A percentile compares a stretch with the other conserved stretches of the same genome.
These are phyloP conservation scores for Drosophila equinoxialis DNA, from an alignment of 1,140 invertebrate species.

Conservation along the genomic window DNA sequence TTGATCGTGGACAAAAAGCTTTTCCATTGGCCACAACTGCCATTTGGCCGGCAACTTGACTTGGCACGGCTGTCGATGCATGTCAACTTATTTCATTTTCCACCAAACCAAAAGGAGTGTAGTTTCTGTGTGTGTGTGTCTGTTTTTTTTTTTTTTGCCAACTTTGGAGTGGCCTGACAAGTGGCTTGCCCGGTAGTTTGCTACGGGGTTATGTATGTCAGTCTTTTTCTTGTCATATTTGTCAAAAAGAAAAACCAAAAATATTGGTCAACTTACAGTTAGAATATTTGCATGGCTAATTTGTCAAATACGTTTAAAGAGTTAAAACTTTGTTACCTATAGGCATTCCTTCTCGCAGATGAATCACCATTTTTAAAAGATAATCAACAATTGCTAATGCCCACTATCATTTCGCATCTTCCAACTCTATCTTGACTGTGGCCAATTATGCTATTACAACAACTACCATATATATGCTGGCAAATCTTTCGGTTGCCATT, in stretches of 20 bases:
- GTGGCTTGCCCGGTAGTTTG: not conserved
- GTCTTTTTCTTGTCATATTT: constrained; percentile 6
- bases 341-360: not conserved
- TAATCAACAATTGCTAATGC: not conserved
- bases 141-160: constrained; percentile 48
- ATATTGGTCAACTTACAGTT: constrained; percentile 9
- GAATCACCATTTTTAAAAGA: not conserved
- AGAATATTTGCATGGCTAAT: constrained; percentile 30
- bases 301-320: constrained; percentile 24
- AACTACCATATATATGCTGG: not conserved
- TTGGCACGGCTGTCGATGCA: constrained; percentile 65
- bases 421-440: not conserved
- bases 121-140: constrained; percentile 15
- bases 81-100: constrained; percentile 74
- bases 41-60: constrained; percentile 21
- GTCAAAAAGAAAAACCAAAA: not conserved
- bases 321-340: too few species aligned
- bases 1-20: constrained; percentile 59
- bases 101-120: constrained; percentile 48
- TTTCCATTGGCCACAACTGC: constrained; percentile 58
- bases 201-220: not conserved
- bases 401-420: not conserved
- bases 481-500: constrained; percentile 1
- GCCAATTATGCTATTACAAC: not conserved
- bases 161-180: constrained; percentile 13